These are phyloP conservation scores for Poeciliopsis turneri DNA, from an alignment of 2,797 vertebrate genomes.

Conservation along the genomic window DNA sequence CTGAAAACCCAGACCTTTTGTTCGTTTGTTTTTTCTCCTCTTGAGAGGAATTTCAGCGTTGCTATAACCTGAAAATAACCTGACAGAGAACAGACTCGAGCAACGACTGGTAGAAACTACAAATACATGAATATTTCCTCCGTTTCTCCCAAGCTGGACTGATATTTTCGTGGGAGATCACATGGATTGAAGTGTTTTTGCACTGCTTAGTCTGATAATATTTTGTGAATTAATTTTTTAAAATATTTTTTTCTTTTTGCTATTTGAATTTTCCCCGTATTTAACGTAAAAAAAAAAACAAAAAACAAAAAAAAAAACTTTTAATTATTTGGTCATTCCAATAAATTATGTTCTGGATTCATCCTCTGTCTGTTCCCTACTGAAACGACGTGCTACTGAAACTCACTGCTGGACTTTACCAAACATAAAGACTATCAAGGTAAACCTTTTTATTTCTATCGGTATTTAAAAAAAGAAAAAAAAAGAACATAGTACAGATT, in stretches of 20 bases:
- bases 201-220: conserved; percentile 15
- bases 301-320: neutral
- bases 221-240: conserved; percentile 31
- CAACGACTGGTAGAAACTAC: conserved; percentile 25
- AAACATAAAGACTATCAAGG: neutral
- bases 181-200: neutral
- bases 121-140: conserved; percentile 6
- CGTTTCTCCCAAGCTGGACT: conserved; percentile 9
- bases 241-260: conserved; percentile 28
- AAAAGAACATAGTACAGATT: neutral
- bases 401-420: neutral
- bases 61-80: conserved; percentile 20
- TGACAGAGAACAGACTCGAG: conserved; percentile 9
- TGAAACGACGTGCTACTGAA: conserved; percentile 57
- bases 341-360: neutral
- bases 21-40: neutral
- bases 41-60: conserved; percentile 1
- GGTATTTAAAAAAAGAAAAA: neutral
- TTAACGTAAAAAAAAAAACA: conserved; percentile 30
- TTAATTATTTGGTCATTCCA: conserved; percentile 9
- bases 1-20: neutral
- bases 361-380: conserved; percentile 4
- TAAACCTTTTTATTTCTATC: conserved; percentile 6
- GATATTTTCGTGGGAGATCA: neutral
- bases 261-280: conserved; percentile 47